These are phyloP conservation scores for Nipponacmea schrenckii DNA, from an alignment of 2,888 invertebrate species.

Conservation along the genomic window DNA sequence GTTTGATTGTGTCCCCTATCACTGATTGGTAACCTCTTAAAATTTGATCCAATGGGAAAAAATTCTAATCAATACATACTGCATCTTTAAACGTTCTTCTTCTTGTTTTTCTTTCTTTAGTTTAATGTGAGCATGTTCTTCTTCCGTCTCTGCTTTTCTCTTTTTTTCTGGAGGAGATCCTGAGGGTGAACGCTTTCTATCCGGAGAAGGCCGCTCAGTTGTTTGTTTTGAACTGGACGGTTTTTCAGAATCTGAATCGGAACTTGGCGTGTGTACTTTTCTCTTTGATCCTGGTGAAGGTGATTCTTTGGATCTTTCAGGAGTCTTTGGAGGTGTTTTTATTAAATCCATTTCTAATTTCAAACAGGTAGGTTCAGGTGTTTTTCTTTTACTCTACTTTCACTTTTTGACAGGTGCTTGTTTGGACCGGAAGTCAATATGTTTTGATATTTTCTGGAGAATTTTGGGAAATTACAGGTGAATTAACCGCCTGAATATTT, in stretches of 20 bases:
- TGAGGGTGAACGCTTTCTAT: constrained; percentile 18
- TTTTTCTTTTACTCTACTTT: too few relatives aligned
- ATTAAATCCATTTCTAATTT: background rate
- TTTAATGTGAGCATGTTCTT: constrained; percentile 38
- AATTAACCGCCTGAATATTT: too few relatives aligned
- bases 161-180: constrained; percentile 42
- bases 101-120: constrained; percentile 78
- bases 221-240: constrained; percentile 9
- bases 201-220: constrained; percentile 11
- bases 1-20: too few relatives aligned
- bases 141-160: constrained; percentile 49
- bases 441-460: too few relatives aligned
- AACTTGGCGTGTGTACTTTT: constrained; percentile 12
- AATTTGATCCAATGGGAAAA: too few relatives aligned
- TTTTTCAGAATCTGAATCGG: constrained; percentile 9
- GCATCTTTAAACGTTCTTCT: constrained; percentile 95
- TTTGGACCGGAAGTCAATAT: too few relatives aligned
- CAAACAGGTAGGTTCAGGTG: too few relatives aligned
- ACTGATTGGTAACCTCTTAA: too few relatives aligned
- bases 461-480: too few relatives aligned
- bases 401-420: too few relatives aligned
- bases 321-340: constrained; percentile 16
- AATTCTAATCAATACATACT: constrained; percentile 74
- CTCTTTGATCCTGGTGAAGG: constrained; percentile 27
- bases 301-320: constrained; percentile 34